phyloP scores from a whole-genome alignment of 2,888 invertebrate species.

The Drosophila mettleri region DNA sequence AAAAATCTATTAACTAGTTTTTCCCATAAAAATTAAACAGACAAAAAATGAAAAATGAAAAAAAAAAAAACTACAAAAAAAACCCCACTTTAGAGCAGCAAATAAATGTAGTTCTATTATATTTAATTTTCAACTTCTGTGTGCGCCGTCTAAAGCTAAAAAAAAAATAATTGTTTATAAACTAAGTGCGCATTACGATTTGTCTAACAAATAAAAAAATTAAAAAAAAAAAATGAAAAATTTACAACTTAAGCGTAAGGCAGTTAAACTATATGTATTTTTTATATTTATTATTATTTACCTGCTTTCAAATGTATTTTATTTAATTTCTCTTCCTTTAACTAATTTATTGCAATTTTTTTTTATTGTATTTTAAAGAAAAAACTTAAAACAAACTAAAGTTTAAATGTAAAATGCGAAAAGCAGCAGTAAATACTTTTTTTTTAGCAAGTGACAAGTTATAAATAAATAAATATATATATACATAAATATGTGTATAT shows the following conservation, averaged over 20 bases:
- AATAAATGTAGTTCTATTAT: conserved; percentile 37
- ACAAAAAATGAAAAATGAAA: neutral
- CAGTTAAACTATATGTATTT: conserved; percentile 44
- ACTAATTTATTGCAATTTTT: conserved; percentile 66
- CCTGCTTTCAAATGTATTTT: conserved; percentile 29
- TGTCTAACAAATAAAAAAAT: conserved; percentile 53
- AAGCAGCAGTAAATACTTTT: conserved; percentile 31
- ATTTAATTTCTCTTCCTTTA: conserved; percentile 37
- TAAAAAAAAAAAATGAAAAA: conserved; percentile 18
- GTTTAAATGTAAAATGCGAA: conserved; percentile 32
- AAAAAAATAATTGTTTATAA: conserved; percentile 23
- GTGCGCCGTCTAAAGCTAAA: conserved; percentile 32
- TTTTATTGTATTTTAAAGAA: conserved; percentile 49
- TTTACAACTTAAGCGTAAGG: conserved; percentile 54
- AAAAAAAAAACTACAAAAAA: neutral
- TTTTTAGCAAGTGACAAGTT: conserved; percentile 47
- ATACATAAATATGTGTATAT: conserved; percentile 42
- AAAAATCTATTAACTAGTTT: conserved; percentile 31
- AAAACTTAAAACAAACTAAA: conserved; percentile 19
- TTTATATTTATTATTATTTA: conserved; percentile 45
- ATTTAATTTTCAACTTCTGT: conserved; percentile 34
- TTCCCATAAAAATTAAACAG: conserved; percentile 29
- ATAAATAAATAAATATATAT: conserved; percentile 47
- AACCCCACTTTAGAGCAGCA: conserved; percentile 15
- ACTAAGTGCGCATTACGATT: conserved; percentile 51